Conservation (phyloP, 2,888 invertebrate species). For the Spodoptera littoralis region DNA sequence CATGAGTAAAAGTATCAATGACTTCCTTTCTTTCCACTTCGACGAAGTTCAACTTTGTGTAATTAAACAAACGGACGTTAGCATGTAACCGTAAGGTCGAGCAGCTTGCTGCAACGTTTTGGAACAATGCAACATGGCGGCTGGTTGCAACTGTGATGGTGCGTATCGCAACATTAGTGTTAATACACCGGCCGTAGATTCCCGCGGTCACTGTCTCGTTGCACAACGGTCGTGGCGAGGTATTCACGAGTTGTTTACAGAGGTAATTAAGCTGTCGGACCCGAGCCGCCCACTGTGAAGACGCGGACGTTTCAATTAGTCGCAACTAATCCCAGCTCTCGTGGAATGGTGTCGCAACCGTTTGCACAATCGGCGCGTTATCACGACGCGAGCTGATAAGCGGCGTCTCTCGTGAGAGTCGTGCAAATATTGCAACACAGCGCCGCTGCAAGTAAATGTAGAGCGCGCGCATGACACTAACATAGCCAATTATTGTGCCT, state of each 20-base stretch:
- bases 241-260: slow-evolving; percentile 71
- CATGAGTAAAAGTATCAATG: slow-evolving; percentile 64
- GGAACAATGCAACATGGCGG: slow-evolving; percentile 44
- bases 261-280: slow-evolving; percentile 74
- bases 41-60: slow-evolving; percentile 70
- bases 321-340: slow-evolving; percentile 65
- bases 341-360: slow-evolving; percentile 62
- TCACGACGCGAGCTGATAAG: slow-evolving; percentile 64
- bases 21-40: slow-evolving; percentile 76
- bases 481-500: slow-evolving; percentile 53
- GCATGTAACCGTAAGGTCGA: slow-evolving; percentile 31
- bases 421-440: slow-evolving; percentile 67
- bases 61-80: slow-evolving; percentile 62
- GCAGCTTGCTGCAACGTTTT: slow-evolving; percentile 48
- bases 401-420: slow-evolving; percentile 59
- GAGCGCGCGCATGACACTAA: slow-evolving; percentile 55
- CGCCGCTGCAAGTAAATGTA: slow-evolving; percentile 52
- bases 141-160: slow-evolving; percentile 44
- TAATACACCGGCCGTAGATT: slow-evolving; percentile 64
- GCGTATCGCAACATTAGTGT: slow-evolving; percentile 58
- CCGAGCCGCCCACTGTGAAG: slow-evolving; percentile 69
- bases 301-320: slow-evolving; percentile 78
- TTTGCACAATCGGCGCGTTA: slow-evolving; percentile 66
- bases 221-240: slow-evolving; percentile 65
- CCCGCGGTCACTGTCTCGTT: slow-evolving; percentile 71